Evolutionary conservation across 2,797 vertebrate species (phyloP).

Genomic region (Hapalemur alaotrensis): DNA sequence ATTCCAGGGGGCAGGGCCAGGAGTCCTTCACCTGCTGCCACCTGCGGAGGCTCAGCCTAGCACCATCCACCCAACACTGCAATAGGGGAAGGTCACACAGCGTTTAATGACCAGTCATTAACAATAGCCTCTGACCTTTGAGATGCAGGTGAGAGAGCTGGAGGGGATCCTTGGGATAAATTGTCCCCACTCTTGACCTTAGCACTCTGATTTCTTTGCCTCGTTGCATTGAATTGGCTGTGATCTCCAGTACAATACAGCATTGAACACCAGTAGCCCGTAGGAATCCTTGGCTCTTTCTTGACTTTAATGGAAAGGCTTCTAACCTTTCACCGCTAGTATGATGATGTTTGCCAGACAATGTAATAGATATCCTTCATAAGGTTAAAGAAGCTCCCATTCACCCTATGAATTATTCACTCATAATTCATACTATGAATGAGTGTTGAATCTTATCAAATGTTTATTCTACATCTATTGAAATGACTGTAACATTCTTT

Average conservation of each 20-base stretch:
- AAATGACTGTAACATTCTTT: background rate
- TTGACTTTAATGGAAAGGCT: background rate
- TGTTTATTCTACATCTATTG: background rate
- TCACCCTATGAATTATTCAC: background rate
- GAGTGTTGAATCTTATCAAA: background rate
- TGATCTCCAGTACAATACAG: no score
- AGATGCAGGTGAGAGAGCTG: background rate
- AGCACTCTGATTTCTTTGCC: background rate
- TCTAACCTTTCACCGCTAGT: background rate
- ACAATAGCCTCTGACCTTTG: background rate
- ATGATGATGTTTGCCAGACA: no score
- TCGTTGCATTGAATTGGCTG: background rate
- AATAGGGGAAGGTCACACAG: fast-evolving
- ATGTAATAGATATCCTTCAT: background rate
- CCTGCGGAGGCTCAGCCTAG: fast-evolving
- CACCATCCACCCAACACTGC: fast-evolving
- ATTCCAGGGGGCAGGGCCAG: background rate
- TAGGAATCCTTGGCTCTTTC: background rate
- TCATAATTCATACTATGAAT: background rate
- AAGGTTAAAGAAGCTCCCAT: background rate
- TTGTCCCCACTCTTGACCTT: background rate
- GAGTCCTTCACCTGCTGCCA: fast-evolving
- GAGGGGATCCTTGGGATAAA: background rate
- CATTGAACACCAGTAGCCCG: background rate
- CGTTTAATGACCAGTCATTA: background rate